Evolutionary conservation across 2,797 vertebrate genomes (phyloP).

Genomic region (Alfaro cultratus): DNA sequence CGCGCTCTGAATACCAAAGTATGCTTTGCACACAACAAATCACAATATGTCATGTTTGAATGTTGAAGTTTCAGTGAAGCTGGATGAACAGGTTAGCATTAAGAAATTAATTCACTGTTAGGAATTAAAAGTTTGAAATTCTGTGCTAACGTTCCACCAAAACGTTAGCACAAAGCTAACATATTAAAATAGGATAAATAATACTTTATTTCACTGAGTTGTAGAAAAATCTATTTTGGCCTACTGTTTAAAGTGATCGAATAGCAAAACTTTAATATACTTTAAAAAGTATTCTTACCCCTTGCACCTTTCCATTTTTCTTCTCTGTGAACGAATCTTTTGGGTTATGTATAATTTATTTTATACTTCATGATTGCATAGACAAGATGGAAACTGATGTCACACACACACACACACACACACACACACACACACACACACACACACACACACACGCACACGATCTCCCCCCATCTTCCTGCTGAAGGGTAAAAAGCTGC

Average conservation of each 20-base stretch:
- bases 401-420: too few species aligned
- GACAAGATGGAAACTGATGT: too few species aligned
- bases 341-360: too few species aligned
- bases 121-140: neutral
- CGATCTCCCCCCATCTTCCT: too few species aligned
- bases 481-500: too few species aligned
- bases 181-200: neutral
- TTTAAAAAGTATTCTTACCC: too few species aligned
- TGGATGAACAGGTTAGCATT: neutral
- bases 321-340: too few species aligned
- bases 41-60: neutral
- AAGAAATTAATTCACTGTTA: neutral
- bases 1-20: slow-evolving; percentile 39
- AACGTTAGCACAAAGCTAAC: neutral
- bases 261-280: neutral
- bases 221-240: neutral
- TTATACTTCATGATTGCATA: too few species aligned
- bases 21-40: neutral
- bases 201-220: neutral
- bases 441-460: too few species aligned
- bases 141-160: neutral
- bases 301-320: too few species aligned
- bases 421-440: too few species aligned
- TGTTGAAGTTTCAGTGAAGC: neutral
- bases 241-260: neutral